These are phyloP conservation scores for Carapus acus DNA, from an alignment of 2,797 vertebrate species.

Conservation along the genomic window DNA sequence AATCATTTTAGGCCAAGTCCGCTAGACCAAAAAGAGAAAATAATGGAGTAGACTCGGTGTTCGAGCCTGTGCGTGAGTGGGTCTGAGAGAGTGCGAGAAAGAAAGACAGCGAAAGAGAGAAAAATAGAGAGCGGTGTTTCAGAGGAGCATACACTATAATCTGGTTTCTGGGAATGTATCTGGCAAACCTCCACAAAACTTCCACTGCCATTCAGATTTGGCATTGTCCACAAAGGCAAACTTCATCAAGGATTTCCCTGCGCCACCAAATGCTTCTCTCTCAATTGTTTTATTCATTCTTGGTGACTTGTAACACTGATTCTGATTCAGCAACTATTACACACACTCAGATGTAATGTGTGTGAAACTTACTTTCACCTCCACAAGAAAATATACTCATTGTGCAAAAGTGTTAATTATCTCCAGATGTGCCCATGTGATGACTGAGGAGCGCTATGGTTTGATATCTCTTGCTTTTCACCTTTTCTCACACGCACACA, in stretches of 20 bases:
- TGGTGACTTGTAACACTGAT: neutral
- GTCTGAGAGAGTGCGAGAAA: slow-evolving; percentile 11
- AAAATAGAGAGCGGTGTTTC: slow-evolving; percentile 34
- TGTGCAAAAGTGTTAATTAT: too few species aligned
- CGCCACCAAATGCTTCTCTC: neutral
- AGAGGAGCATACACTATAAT: slow-evolving; percentile 50
- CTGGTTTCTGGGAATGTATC: slow-evolving; percentile 57
- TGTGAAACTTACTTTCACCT: too few species aligned
- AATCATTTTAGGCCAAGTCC: slow-evolving; percentile 29
- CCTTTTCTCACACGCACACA: too few species aligned
- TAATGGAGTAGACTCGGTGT: slow-evolving; percentile 12
- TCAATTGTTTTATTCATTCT: neutral
- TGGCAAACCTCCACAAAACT: slow-evolving; percentile 46
- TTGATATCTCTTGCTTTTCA: too few species aligned
- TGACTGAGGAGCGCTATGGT: too few species aligned
- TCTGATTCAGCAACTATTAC: too few species aligned
- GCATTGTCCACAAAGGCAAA: slow-evolving; percentile 33
- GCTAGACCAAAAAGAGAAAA: slow-evolving; percentile 18
- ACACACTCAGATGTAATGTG: too few species aligned
- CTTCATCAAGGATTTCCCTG: slow-evolving; percentile 29
- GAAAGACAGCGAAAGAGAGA: slow-evolving; percentile 5
- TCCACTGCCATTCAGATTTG: slow-evolving; percentile 36
- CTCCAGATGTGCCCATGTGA: too few species aligned
- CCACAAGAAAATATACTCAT: too few species aligned
- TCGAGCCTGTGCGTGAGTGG: slow-evolving; percentile 1